A percentile compares a stretch with the other conserved stretches of the same genome.
These are phyloP conservation scores for Latrodectus hesperus DNA, from an alignment of 2,888 invertebrate genomes.

Conservation along the genomic window DNA sequence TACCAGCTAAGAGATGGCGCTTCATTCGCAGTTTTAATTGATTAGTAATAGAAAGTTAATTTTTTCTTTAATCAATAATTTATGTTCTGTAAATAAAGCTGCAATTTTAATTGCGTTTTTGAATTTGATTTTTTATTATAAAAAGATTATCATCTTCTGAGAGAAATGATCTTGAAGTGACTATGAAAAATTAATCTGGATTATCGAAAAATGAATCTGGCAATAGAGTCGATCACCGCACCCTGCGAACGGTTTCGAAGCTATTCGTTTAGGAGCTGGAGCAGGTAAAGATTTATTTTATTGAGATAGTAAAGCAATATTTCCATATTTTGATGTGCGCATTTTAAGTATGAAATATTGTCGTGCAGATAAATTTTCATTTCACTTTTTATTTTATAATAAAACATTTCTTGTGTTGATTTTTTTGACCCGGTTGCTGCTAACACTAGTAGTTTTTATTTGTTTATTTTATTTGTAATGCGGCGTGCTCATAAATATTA, in stretches of 20 bases:
- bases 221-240: slow-evolving; percentile 62
- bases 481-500: slow-evolving; percentile 59
- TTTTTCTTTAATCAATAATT: no score
- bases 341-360: neutral
- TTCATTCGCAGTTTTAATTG: no score
- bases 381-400: neutral
- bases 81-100: no score
- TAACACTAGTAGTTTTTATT: slow-evolving; percentile 58
- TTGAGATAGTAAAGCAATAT: neutral
- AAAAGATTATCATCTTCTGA: no score
- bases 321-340: neutral
- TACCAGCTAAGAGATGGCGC: no score
- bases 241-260: slow-evolving; percentile 56
- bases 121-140: no score
- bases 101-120: no score
- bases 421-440: slow-evolving; percentile 18
- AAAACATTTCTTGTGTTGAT: neutral
- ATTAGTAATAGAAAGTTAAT: no score
- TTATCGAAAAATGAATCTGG: neutral
- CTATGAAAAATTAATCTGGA: no score
- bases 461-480: slow-evolving; percentile 18
- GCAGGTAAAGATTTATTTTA: slow-evolving; percentile 50
- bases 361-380: neutral
- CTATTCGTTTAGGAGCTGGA: slow-evolving; percentile 50
- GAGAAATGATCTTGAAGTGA: no score